Evolutionary conservation across 2,888 invertebrate genomes (phyloP).

Genomic region (Chydorus sphaericus): DNA sequence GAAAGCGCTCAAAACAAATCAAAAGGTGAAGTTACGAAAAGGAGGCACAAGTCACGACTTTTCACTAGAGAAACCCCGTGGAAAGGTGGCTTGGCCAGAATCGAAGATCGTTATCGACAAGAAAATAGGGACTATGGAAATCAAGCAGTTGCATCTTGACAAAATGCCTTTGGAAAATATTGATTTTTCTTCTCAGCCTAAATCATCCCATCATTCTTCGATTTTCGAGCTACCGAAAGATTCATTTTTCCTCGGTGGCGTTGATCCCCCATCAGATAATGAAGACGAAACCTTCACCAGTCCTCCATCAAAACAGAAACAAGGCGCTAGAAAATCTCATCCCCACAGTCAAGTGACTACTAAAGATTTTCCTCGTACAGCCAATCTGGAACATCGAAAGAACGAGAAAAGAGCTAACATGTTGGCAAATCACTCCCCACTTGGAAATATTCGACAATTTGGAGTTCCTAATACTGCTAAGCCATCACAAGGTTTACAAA

Average conservation of each 20-base stretch:
- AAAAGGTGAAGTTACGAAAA: neutral
- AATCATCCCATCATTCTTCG: neutral
- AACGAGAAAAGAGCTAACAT: too few relatives aligned
- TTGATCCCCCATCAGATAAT: conserved; percentile 7
- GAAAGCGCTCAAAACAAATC: neutral
- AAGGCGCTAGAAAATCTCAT: neutral
- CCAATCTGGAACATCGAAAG: too few relatives aligned
- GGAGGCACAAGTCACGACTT: too few relatives aligned
- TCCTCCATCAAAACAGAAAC: neutral
- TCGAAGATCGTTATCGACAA: neutral
- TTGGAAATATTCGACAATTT: too few relatives aligned
- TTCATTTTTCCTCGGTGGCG: conserved; percentile 14
- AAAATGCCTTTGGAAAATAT: conserved; percentile 1
- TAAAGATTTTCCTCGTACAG: too few relatives aligned
- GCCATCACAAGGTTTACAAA: too few relatives aligned
- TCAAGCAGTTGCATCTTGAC: conserved; percentile 11
- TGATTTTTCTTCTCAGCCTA: too few relatives aligned
- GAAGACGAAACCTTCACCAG: neutral
- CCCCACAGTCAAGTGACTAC: too few relatives aligned
- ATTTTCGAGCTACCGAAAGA: neutral
- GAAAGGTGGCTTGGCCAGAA: conserved; percentile 11
- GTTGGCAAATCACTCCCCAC: too few relatives aligned
- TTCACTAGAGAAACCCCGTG: neutral
- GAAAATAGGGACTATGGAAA: conserved; percentile 8
- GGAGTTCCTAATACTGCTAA: too few relatives aligned